Evolutionary conservation across 2,797 vertebrate species (phyloP), one percentile per base, ranked within the genome.

Genomic region (Trachurus trachurus): DNA sequence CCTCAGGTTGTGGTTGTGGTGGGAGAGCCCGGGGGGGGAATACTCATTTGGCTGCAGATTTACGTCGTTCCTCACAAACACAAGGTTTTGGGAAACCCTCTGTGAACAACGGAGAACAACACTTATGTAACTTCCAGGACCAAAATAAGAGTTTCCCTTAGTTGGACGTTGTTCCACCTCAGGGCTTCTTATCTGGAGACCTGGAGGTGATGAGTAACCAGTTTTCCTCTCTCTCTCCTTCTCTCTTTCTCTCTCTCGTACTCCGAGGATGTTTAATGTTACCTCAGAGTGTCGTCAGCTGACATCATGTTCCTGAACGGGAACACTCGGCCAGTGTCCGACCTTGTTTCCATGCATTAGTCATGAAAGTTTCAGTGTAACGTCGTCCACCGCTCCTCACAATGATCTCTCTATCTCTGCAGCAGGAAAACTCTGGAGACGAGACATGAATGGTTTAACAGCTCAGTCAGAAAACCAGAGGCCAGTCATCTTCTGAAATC

Each of bases 281-380:
- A 58, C 81, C 68, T 74, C 52, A 26, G 78, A 74, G 87, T 21
- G 3, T 53, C 57, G 31, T 73, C 62, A 66, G 61, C 45, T 57
- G 47, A 76, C 40, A 52, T 76, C 39, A 56, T 69, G 45, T 58
- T 71, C 50, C 64, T 54, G 31, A 66, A 21, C 78, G 56, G 13
- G 22, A 85, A 73, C 12, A n/a, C 17, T 40, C 69, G 68, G 71
- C 22, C 6, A 2, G 21, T 47, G 58, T 59, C 61, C 12, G 68
- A 26, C 6, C 2, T 15, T 45, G 47, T 76, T 71, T 77, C 61
- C 58, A 68, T 61, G 26, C 26, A 42, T 83, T 62, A 60, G 65
- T 85, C 80, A 80, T 54, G 47, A 62, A 15, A 53, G 4, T 31
- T 59, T 19, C 57, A 74, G 31, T 40, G 12, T 6, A 62, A 53